Evolutionary conservation across 1,140 invertebrate species (phyloP).

Genomic region (Theocolax elegans): DNA sequence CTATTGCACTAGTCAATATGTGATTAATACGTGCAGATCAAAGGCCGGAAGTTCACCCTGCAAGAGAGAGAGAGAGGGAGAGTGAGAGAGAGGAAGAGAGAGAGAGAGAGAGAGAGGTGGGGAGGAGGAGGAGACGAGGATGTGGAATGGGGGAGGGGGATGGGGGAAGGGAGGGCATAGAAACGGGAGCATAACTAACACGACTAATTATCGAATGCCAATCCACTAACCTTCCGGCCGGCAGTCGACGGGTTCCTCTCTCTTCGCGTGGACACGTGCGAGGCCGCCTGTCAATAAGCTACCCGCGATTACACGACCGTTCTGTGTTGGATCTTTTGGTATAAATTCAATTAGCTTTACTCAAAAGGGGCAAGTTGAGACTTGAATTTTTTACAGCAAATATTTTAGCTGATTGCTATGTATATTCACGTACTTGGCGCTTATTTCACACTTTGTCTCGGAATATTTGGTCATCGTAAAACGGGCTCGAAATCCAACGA

Average conservation of each 20-base stretch:
- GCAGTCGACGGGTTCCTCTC: constrained; percentile 15
- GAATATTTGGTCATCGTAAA: too few relatives aligned
- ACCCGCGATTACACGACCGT: constrained; percentile 4
- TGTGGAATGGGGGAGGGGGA: background rate
- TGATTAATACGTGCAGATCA: constrained; percentile 56
- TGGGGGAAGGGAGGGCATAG: background rate
- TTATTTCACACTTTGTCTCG: too few relatives aligned
- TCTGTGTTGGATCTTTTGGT: background rate
- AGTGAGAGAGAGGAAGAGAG: constrained; percentile 6
- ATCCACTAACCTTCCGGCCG: constrained; percentile 42
- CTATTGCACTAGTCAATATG: constrained; percentile 36
- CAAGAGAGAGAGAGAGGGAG: background rate
- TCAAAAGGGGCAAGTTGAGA: background rate
- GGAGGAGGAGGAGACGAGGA: background rate
- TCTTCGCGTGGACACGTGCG: constrained; percentile 10
- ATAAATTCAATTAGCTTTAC: constrained; percentile 5
- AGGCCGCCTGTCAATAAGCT: constrained; percentile 16
- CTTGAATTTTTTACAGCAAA: too few relatives aligned
- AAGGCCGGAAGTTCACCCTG: constrained; percentile 42
- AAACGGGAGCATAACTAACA: constrained; percentile 48
- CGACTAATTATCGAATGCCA: constrained; percentile 59
- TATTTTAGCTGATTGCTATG: background rate
- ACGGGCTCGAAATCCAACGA: too few relatives aligned
- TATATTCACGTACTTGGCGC: background rate
- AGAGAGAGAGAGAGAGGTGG: background rate